Evolutionary conservation across 2,113 vertebrate species (phyloP).

Genomic region (Chroicocephalus ridibundus): DNA sequence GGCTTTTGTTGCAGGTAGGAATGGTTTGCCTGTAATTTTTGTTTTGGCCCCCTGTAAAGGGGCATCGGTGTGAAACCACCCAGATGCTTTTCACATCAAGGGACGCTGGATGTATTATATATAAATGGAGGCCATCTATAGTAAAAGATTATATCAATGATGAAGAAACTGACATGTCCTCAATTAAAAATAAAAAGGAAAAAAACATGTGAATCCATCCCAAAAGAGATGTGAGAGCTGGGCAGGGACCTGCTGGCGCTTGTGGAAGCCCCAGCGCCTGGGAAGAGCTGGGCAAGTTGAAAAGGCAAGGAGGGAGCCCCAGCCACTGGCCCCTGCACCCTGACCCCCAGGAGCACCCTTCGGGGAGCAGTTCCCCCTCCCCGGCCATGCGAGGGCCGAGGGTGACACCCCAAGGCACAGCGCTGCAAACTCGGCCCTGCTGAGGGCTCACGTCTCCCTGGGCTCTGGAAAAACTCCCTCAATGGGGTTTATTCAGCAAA

Average conservation of each 20-base stretch:
- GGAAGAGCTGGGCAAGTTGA: not conserved
- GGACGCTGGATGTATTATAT: not conserved
- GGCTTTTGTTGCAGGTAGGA: not conserved
- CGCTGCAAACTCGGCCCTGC: not conserved
- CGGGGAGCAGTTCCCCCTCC: not conserved
- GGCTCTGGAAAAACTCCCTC: not conserved
- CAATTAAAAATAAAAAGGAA: not conserved
- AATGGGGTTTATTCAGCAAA: not conserved
- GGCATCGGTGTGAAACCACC: not conserved
- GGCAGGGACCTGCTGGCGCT: not conserved
- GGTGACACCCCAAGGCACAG: slow-evolving; percentile 36
- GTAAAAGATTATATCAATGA: not conserved
- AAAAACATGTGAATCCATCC: not conserved
- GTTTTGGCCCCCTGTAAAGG: not conserved
- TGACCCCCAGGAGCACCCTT: not conserved
- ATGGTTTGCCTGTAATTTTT: not conserved
- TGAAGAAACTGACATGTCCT: not conserved
- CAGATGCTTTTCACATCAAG: not conserved
- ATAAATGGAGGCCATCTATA: not conserved
- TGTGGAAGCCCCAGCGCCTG: not conserved
- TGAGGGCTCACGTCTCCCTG: not conserved
- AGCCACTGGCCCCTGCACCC: not conserved
- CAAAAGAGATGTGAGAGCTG: not conserved
- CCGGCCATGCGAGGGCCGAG: not conserved
- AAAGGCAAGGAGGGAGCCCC: not conserved